Percentiles rank a stretch among this genome's conserved stretches.
Conservation (phyloP, 2,113 vertebrate species). For the Machaerirhynchus nigripectus region DNA sequence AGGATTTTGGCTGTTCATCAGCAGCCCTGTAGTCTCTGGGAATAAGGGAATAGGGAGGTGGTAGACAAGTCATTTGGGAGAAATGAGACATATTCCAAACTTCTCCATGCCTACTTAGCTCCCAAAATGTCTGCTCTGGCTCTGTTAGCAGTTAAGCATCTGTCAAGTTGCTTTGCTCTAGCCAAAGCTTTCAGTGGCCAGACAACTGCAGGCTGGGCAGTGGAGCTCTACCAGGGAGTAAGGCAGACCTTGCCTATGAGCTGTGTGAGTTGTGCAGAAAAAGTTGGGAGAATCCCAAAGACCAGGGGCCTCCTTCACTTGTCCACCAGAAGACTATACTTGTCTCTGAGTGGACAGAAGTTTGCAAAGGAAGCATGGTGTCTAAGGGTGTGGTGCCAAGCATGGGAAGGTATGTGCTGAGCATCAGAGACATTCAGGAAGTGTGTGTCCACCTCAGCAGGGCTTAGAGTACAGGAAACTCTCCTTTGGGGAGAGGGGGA, state of each 20-base stretch:
- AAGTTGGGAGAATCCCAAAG: neutral
- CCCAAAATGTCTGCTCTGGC: neutral
- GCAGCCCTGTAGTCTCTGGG: neutral
- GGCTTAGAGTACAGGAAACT: neutral
- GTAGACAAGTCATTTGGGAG: neutral
- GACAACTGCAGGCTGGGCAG: neutral
- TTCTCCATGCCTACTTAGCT: neutral
- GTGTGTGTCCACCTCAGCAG: neutral
- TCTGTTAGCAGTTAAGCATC: neutral
- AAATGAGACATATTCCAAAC: neutral
- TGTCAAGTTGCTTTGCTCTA: neutral
- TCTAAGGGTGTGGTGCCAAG: neutral
- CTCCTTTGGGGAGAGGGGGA: accelerated
- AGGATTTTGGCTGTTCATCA: neutral
- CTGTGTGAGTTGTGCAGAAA: neutral
- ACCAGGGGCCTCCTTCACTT: neutral
- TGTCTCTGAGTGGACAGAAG: neutral
- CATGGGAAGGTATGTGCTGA: accelerated
- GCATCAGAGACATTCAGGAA: neutral
- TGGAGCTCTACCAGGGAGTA: neutral
- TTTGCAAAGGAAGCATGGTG: neutral
- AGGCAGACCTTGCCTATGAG: neutral
- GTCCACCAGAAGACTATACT: neutral
- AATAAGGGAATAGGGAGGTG: neutral
- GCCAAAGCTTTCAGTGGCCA: neutral